phyloP scores from a whole-genome alignment of 2,113 vertebrate species.

The Menura novaehollandiae region DNA sequence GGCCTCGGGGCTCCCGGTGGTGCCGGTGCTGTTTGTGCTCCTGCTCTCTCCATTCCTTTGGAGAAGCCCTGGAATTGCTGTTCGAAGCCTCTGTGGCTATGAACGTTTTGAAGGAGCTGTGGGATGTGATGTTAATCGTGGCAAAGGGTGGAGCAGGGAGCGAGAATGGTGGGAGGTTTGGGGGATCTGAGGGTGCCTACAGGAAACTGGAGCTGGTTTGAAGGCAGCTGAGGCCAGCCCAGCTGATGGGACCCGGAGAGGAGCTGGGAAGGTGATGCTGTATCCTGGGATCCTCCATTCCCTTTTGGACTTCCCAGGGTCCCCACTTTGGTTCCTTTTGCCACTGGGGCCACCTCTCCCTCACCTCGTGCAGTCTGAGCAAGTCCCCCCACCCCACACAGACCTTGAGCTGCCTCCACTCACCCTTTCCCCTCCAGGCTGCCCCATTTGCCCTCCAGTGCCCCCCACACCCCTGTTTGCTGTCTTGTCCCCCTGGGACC shows the following conservation, averaged over 20 bases:
- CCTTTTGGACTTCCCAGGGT: neutral
- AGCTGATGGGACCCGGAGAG: neutral
- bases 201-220: neutral
- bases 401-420: neutral
- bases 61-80: accelerated
- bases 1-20: accelerated
- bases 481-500: neutral
- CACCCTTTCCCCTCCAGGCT: neutral
- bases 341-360: neutral
- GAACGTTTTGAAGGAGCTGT: accelerated
- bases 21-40: neutral
- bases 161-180: neutral
- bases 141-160: neutral
- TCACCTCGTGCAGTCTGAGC: neutral
- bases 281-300: neutral
- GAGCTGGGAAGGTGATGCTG: neutral
- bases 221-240: neutral
- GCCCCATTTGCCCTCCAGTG: neutral
- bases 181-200: too few species aligned
- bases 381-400: too few species aligned
- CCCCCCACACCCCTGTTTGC: neutral
- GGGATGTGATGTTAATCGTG: accelerated
- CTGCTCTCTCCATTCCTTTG: accelerated
- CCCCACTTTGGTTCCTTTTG: neutral
- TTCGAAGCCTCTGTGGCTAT: accelerated